Percentiles rank a stretch among this genome's conserved stretches.
These are phyloP conservation scores for Nerophis lumbriciformis DNA, from an alignment of 2,113 vertebrate species.

Conservation along the genomic window DNA sequence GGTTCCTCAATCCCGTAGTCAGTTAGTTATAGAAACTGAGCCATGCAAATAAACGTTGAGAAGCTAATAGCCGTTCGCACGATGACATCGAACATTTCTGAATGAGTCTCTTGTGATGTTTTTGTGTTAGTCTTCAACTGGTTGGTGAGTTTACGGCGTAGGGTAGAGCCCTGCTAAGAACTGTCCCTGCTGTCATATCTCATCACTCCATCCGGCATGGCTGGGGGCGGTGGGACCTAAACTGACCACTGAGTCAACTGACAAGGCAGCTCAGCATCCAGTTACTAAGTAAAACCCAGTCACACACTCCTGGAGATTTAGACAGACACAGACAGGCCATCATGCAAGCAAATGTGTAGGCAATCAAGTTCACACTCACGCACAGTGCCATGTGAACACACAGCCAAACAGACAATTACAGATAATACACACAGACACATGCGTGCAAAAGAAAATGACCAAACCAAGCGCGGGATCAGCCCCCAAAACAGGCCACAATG, in stretches of 20 bases:
- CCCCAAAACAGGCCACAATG: constrained; percentile 31
- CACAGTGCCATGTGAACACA: constrained; percentile 19
- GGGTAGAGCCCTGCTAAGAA: constrained; percentile 46
- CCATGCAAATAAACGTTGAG: constrained; percentile 1
- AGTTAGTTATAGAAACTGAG: background rate
- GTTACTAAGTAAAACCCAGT: constrained; percentile 24
- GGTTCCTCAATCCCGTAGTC: constrained; percentile 14
- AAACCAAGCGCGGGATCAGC: constrained; percentile 15
- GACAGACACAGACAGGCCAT: constrained; percentile 21
- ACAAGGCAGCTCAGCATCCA: constrained; percentile 64
- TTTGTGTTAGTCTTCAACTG: constrained; percentile 26
- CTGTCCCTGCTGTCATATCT: constrained; percentile 59
- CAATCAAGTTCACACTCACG: constrained; percentile 10
- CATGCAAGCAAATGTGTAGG: constrained; percentile 17
- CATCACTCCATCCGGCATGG: constrained; percentile 46
- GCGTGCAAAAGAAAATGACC: constrained; percentile 37
- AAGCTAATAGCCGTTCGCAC: constrained; percentile 24
- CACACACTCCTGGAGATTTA: constrained; percentile 21
- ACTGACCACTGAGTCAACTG: constrained; percentile 71
- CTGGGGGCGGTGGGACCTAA: constrained; percentile 54
- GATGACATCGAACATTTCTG: constrained; percentile 26
- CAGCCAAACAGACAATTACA: constrained; percentile 9
- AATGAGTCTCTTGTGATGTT: constrained; percentile 21
- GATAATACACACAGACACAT: constrained; percentile 21
- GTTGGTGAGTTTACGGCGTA: constrained; percentile 34